These are phyloP conservation scores for Heteractis magnifica DNA, from an alignment of 92 coral and sea anemone species.

Conservation along the genomic window DNA sequence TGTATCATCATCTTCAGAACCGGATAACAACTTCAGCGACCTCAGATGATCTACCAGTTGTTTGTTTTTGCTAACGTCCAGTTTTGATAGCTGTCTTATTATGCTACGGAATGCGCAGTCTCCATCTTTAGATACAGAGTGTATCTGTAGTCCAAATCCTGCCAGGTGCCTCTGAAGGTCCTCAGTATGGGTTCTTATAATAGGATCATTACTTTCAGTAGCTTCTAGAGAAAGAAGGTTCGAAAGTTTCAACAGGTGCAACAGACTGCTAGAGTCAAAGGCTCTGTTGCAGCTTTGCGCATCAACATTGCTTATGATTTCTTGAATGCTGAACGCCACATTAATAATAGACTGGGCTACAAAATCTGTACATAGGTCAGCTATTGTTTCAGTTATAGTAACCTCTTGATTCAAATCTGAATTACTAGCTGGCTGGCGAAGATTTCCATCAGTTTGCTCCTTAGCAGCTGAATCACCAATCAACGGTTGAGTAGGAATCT, in stretches of 20 bases:
- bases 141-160: constrained; percentile 41
- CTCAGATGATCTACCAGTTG: constrained; percentile 8
- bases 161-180: constrained; percentile 40
- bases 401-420: constrained; percentile 2
- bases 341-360: constrained; percentile 35
- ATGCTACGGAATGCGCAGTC: constrained; percentile 15
- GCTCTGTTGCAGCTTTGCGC: constrained; percentile 42
- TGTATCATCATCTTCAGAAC: not conserved
- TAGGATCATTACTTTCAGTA: constrained; percentile 17
- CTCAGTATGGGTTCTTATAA: constrained; percentile 26
- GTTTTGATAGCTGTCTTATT: constrained; percentile 16
- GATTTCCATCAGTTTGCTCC: constrained; percentile 4
- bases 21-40: constrained; percentile 11
- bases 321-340: constrained; percentile 29
- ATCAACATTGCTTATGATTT: constrained; percentile 32
- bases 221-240: constrained; percentile 18
- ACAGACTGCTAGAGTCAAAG: constrained; percentile 25
- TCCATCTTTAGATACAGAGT: constrained; percentile 1
- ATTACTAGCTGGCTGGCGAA: not conserved
- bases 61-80: constrained; percentile 5
- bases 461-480: constrained; percentile 1
- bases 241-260: constrained; percentile 32
- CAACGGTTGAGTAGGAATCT: not conserved
- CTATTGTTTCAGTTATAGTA: constrained; percentile 22
- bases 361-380: constrained; percentile 41